Evolutionary conservation across 1,140 invertebrate genomes (phyloP), one percentile per base, ranked within the genome.

Genomic region (Caenorhabditis brenneri): DNA sequence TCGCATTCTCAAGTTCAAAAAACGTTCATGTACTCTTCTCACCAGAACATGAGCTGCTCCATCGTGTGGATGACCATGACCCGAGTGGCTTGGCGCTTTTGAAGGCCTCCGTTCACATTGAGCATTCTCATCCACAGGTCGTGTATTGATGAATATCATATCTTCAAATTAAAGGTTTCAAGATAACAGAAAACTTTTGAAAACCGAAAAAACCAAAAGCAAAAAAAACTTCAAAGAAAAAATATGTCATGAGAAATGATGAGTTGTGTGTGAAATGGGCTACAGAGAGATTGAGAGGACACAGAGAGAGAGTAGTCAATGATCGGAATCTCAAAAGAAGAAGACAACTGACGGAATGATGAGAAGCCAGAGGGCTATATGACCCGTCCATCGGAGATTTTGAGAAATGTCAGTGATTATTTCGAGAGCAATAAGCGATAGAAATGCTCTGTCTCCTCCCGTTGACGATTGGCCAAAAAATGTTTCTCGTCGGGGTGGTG

Each of bases 321-420:
- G 65, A 74, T 74, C 65, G 29, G 36, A 74, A 46, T 31, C 29
- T 15, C 7, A 6, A 65, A 7, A 36, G 22, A n/a, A 58, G 9
- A n/a, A n/a, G 36, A n/a, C 65, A 74, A 74, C 65, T 74, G 65
- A 74, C 65, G 36, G 53, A 58, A 58, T 4, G 19, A 16, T 7
- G 49, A n/a, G 22, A 16, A 36, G 29, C 12, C 15, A 65, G 31
- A 36, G 22, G 16, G 65, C 65, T 42, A 39, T 74, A 74, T 74
- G 65, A 74, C 65, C 65, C 65, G 65, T 74, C 65, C 65, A 74
- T 74, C 36, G n/a, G 65, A 74, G 58, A 36, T 19, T 74, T 74
- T 74, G 65, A 74, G 65, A 74, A 74, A 42, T 74, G 65, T 65
- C 58, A 65, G 31, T 65, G 58, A 65, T 65, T 65, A 65, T 65